Percentiles rank a stretch among this genome's conserved stretches.
Conservation (phyloP, 2,113 vertebrate genomes). For the Bos indicus region DNA sequence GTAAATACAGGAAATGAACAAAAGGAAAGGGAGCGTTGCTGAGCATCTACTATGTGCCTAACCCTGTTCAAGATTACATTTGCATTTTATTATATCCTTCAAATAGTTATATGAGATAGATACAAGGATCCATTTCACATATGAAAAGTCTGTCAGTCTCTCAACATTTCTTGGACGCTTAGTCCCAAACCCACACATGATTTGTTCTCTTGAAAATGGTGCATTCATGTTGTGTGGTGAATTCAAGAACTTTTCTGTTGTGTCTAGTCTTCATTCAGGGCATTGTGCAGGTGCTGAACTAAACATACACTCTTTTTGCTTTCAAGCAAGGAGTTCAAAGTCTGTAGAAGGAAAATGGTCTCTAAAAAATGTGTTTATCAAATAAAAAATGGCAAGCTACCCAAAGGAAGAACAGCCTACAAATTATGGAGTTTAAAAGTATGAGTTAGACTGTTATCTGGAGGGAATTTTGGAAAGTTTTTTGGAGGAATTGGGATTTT, state of each 20-base stretch:
- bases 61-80: neutral
- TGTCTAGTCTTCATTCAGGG: neutral
- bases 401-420: neutral
- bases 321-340: neutral
- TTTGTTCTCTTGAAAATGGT: neutral
- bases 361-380: neutral
- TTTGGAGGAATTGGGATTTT: neutral
- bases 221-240: neutral
- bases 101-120: neutral
- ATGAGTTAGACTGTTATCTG: neutral
- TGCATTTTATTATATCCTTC: neutral
- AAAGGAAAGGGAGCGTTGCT: neutral
- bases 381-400: neutral
- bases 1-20: neutral
- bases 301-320: neutral
- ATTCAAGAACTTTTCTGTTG: neutral
- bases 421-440: neutral
- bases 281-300: neutral
- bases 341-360: neutral
- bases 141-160: neutral
- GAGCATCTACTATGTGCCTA: neutral
- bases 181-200: neutral
- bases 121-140: neutral
- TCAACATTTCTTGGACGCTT: neutral
- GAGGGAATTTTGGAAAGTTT: constrained; percentile 6